phyloP scores from a whole-genome alignment of 64 coral and sea anemone species.

The Montipora efflorescens region DNA sequence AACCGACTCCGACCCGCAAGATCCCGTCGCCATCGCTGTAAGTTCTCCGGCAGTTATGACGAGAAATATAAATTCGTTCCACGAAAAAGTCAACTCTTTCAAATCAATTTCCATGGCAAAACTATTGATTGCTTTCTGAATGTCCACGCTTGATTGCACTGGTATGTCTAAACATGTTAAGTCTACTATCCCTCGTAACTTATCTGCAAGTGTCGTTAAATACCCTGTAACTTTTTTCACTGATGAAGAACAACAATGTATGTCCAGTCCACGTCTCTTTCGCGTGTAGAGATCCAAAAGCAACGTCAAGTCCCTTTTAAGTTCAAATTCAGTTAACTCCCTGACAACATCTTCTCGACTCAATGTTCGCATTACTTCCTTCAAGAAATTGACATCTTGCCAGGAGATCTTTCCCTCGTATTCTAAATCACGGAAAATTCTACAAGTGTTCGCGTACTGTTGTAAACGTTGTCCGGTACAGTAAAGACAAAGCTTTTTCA shows the following conservation, averaged over 20 bases:
- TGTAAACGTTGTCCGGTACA: background rate
- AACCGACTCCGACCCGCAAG: background rate
- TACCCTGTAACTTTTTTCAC: background rate
- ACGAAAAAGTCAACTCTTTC: background rate
- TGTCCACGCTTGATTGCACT: constrained; percentile 1
- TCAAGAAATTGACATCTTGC: constrained; percentile 13
- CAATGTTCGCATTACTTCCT: background rate
- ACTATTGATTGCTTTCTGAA: background rate
- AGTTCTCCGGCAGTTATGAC: constrained; percentile 9
- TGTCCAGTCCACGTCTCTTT: background rate
- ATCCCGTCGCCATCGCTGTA: background rate
- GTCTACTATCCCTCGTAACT: background rate
- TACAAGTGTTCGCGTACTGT: background rate
- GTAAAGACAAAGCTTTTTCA: background rate
- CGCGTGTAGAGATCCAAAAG: constrained; percentile 26
- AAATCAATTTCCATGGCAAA: constrained; percentile 4
- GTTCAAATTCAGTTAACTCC: background rate
- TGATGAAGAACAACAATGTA: background rate
- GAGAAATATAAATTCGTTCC: constrained; percentile 33
- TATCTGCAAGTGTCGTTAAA: constrained; percentile 8
- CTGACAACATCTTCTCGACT: background rate
- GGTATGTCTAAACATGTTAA: background rate
- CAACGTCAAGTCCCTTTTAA: constrained; percentile 4
- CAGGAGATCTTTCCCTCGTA: constrained; percentile 10
- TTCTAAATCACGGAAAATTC: constrained; percentile 10